These are phyloP conservation scores for Bufo bufo DNA, from an alignment of 2,113 vertebrate species.

Conservation along the genomic window DNA sequence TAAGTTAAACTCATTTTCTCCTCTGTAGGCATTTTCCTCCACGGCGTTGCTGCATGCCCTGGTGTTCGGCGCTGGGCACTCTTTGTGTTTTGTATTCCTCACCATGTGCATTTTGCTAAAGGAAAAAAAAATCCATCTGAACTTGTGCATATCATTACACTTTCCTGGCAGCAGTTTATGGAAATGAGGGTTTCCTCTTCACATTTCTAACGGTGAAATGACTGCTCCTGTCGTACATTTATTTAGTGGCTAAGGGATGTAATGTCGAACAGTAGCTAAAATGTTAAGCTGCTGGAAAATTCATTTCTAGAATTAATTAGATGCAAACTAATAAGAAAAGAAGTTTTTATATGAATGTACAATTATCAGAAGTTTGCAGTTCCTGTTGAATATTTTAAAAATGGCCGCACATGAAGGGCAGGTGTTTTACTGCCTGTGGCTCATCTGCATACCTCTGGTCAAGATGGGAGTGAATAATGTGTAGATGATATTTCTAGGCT, in stretches of 20 bases:
- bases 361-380: neutral
- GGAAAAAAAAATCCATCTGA: constrained; percentile 45
- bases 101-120: constrained; percentile 20
- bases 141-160: constrained; percentile 46
- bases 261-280: constrained; percentile 8
- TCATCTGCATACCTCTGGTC: neutral
- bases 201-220: constrained; percentile 41
- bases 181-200: constrained; percentile 47
- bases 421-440: neutral
- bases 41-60: neutral
- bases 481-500: neutral
- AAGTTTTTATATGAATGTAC: neutral
- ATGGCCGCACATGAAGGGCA: neutral
- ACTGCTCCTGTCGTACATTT: constrained; percentile 41
- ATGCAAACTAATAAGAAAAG: neutral
- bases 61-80: constrained; percentile 5
- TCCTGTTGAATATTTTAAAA: neutral
- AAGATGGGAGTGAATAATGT: neutral
- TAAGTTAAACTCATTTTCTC: constrained; percentile 1
- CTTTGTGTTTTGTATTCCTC: constrained; percentile 38
- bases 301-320: constrained; percentile 1
- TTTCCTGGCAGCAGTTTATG: constrained; percentile 46
- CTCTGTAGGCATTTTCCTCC: constrained; percentile 10
- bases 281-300: neutral
- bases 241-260: neutral